These are phyloP conservation scores for Zaprionus davidi DNA, from an alignment of 1,140 invertebrate genomes.

Conservation along the genomic window DNA sequence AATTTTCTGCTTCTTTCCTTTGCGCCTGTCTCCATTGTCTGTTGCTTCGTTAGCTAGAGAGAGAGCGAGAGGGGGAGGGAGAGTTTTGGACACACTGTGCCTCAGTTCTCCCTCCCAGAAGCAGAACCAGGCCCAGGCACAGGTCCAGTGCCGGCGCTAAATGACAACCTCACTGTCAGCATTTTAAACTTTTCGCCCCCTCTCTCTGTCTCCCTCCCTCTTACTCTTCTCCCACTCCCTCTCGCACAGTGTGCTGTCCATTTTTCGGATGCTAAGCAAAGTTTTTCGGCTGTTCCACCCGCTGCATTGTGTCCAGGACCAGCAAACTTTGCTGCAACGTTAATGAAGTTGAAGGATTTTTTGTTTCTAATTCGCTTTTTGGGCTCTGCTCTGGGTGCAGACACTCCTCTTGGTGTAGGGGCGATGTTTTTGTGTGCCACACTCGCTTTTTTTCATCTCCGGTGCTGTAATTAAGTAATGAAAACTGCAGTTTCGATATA, in stretches of 20 bases:
- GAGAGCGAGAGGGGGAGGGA: no score
- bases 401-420: neutral
- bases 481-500: constrained; percentile 27
- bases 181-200: constrained; percentile 63
- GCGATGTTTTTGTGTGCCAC: constrained; percentile 13
- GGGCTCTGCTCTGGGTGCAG: neutral
- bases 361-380: constrained; percentile 43
- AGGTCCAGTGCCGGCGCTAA: constrained; percentile 42
- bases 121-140: no score
- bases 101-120: no score
- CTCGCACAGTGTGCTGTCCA: constrained; percentile 29
- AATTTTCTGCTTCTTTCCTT: constrained; percentile 69
- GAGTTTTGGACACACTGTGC: constrained; percentile 62
- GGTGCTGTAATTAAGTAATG: constrained; percentile 58
- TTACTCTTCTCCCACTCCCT: no score
- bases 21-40: constrained; percentile 61
- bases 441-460: constrained; percentile 14
- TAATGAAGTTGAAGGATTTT: constrained; percentile 77
- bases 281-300: constrained; percentile 49
- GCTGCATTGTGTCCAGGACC: constrained; percentile 45
- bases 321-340: constrained; percentile 64
- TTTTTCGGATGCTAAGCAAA: constrained; percentile 56
- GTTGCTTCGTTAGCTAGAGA: constrained; percentile 65
- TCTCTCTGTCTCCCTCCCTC: neutral
- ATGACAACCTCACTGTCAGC: constrained; percentile 79